Conservation (phyloP, 2,888 invertebrate genomes). For the Lasioglossum villosulum region DNA sequence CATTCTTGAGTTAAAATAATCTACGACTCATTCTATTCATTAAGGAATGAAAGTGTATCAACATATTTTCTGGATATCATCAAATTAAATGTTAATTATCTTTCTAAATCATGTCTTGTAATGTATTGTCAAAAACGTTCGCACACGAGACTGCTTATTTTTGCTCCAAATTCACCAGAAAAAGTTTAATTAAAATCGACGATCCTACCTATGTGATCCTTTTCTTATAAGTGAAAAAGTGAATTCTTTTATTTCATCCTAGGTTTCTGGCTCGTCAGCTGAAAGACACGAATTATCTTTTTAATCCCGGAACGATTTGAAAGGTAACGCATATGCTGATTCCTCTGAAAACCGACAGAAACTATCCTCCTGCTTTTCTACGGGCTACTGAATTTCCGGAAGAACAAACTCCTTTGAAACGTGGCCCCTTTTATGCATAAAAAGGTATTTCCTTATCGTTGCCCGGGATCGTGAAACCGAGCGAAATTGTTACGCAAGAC, state of each 20-base stretch:
- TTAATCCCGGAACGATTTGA: not conserved
- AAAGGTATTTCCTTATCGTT: conserved; percentile 53
- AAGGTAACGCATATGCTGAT: not conserved
- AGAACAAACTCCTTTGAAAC: conserved; percentile 46
- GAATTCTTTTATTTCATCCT: not conserved
- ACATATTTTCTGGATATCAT: too few species aligned
- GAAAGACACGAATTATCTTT: not conserved
- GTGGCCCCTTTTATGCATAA: conserved; percentile 45
- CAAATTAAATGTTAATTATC: too few species aligned
- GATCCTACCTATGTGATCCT: too few species aligned
- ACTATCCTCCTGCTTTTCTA: conserved; percentile 27
- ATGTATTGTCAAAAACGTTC: too few species aligned
- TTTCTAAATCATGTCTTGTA: too few species aligned
- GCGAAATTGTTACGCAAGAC: conserved; percentile 54
- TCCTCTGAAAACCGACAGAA: conserved; percentile 1
- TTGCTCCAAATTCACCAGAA: too few species aligned
- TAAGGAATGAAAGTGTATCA: too few species aligned
- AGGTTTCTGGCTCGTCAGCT: not conserved
- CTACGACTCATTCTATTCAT: too few species aligned
- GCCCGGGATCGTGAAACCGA: conserved; percentile 40
- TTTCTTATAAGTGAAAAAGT: not conserved
- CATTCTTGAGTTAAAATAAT: not conserved
- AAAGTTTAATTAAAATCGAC: too few species aligned
- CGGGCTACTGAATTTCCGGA: conserved; percentile 44
- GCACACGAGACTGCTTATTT: too few species aligned